Evolutionary conservation across 1,140 invertebrate species (phyloP).

Genomic region (Bombyx mori): DNA sequence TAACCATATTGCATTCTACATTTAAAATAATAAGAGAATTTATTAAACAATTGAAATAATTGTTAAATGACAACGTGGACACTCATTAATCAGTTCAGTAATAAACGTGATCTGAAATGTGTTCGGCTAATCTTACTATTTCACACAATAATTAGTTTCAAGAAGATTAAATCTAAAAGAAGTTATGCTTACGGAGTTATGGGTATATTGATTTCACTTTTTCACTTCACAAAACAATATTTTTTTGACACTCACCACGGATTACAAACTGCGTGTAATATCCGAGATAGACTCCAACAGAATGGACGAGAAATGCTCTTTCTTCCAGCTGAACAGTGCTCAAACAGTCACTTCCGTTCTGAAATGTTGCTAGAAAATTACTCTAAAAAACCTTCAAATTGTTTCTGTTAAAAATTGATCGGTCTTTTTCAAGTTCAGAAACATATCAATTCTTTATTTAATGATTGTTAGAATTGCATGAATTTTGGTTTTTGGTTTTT

Average conservation of each 20-base stretch:
- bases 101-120: no score
- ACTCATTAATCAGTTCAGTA: background rate
- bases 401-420: no score
- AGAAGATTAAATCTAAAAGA: no score
- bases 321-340: conserved; percentile 49
- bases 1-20: conserved; percentile 19
- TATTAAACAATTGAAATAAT: conserved; percentile 24
- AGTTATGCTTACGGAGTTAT: conserved; percentile 6
- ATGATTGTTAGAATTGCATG: background rate
- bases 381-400: conserved; percentile 11
- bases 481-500: no score
- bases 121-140: no score
- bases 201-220: conserved; percentile 31
- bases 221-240: conserved; percentile 53
- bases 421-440: no score
- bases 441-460: no score
- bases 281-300: conserved; percentile 70
- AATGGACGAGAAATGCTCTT: conserved; percentile 70
- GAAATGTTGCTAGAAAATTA: conserved; percentile 28
- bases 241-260: conserved; percentile 67
- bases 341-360: conserved; percentile 48
- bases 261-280: conserved; percentile 57
- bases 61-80: conserved; percentile 8
- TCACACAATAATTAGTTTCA: no score
- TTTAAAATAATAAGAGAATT: conserved; percentile 18